Evolutionary conservation across 2,113 vertebrate genomes (phyloP).

Genomic region (Pontoporia blainvillei): DNA sequence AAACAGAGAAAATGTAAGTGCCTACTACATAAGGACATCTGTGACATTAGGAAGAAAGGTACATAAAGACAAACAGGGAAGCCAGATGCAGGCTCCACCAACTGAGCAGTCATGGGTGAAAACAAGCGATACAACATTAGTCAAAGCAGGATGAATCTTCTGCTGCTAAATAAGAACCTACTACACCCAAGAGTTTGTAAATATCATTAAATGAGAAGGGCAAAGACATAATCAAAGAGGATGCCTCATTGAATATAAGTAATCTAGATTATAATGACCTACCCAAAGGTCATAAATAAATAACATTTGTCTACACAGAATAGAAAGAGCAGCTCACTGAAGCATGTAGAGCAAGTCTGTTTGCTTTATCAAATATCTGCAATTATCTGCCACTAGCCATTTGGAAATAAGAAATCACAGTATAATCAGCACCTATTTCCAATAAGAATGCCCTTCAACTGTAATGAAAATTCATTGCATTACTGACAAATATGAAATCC

Average conservation of each 20-base stretch:
- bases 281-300: not conserved
- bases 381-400: not conserved
- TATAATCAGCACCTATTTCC: not conserved
- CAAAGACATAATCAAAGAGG: constrained; percentile 4
- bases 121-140: rapidly evolving
- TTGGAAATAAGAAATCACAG: constrained; percentile 19
- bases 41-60: not conserved
- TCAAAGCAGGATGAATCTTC: not conserved
- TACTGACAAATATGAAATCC: not conserved
- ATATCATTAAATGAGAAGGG: constrained; percentile 7
- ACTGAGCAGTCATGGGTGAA: not conserved
- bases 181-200: not conserved
- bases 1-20: not conserved
- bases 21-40: not conserved
- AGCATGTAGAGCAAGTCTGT: not conserved
- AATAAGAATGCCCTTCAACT: not conserved
- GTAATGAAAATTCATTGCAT: not conserved
- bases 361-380: not conserved
- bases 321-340: not conserved
- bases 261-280: not conserved
- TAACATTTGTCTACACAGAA: not conserved
- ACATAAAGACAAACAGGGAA: not conserved
- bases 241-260: constrained; percentile 27
- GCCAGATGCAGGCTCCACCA: not conserved
- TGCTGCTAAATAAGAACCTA: not conserved